Percentiles rank a stretch among this genome's conserved stretches.
These are phyloP conservation scores for Arctocebus calabarensis DNA, from an alignment of 2,797 vertebrate genomes.

Conservation along the genomic window DNA sequence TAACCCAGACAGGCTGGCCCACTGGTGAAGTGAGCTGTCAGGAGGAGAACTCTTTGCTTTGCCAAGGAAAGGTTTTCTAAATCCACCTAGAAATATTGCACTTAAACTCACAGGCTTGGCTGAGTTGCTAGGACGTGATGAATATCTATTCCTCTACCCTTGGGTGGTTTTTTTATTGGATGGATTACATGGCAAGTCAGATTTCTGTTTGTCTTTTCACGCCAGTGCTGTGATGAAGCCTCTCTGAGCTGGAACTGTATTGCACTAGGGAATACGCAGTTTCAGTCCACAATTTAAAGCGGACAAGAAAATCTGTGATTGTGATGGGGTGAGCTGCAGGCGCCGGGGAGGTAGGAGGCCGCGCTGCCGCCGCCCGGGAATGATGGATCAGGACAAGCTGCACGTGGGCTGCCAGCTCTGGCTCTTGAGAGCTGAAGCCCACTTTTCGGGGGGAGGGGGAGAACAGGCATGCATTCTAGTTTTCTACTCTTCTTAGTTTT, in stretches of 20 bases:
- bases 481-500: slow-evolving; percentile 29
- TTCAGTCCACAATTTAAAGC: slow-evolving; percentile 68
- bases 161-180: slow-evolving; percentile 74
- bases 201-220: slow-evolving; percentile 79
- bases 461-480: background rate
- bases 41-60: slow-evolving; percentile 56
- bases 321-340: slow-evolving; percentile 65
- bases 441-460: background rate
- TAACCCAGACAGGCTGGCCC: background rate
- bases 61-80: slow-evolving; percentile 66
- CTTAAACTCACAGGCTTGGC: slow-evolving; percentile 69
- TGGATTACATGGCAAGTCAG: slow-evolving; percentile 73
- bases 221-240: slow-evolving; percentile 74
- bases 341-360: slow-evolving; percentile 55
- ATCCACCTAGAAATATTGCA: slow-evolving; percentile 72
- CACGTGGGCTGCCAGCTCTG: background rate
- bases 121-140: slow-evolving; percentile 62
- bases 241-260: slow-evolving; percentile 62
- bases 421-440: background rate
- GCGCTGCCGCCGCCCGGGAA: slow-evolving; percentile 37
- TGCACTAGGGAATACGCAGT: slow-evolving; percentile 22
- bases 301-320: slow-evolving; percentile 56
- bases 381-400: slow-evolving; percentile 60
- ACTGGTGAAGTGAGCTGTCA: slow-evolving; percentile 30
- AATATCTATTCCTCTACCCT: slow-evolving; percentile 69